phyloP scores from a whole-genome alignment of 2,113 vertebrate species.

The Microtus ochrogaster region DNA sequence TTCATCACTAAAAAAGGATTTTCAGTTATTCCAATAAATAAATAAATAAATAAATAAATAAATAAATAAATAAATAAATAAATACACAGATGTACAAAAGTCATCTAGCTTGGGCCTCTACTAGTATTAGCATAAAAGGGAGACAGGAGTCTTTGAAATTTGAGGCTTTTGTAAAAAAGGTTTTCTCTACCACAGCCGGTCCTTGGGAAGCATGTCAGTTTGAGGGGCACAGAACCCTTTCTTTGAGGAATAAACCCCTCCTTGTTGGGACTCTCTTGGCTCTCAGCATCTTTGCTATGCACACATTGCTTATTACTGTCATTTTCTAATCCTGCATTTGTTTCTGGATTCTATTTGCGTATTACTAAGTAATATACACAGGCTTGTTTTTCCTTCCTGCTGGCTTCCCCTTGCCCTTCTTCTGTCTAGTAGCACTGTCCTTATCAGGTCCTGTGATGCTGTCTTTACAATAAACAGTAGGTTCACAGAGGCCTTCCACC shows the following conservation, averaged over 20 bases:
- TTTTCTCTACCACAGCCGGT: background rate
- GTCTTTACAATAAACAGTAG: background rate
- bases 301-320: background rate
- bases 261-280: background rate
- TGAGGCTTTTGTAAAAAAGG: background rate
- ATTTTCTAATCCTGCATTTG: background rate
- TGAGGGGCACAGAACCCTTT: background rate
- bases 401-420: background rate
- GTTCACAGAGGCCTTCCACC: background rate
- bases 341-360: background rate
- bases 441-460: background rate
- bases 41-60: background rate
- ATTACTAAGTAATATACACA: background rate
- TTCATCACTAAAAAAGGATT: slow-evolving; percentile 36
- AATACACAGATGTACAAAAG: background rate
- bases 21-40: background rate
- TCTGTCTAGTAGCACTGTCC: background rate
- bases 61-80: background rate
- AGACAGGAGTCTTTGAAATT: slow-evolving; percentile 7
- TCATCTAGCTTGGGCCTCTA: background rate
- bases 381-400: background rate
- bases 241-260: background rate
- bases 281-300: too few relatives aligned
- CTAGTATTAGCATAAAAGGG: background rate
- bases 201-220: background rate